Evolutionary conservation across 2,797 vertebrate species (phyloP).

Genomic region (Nyctalus aviator): DNA sequence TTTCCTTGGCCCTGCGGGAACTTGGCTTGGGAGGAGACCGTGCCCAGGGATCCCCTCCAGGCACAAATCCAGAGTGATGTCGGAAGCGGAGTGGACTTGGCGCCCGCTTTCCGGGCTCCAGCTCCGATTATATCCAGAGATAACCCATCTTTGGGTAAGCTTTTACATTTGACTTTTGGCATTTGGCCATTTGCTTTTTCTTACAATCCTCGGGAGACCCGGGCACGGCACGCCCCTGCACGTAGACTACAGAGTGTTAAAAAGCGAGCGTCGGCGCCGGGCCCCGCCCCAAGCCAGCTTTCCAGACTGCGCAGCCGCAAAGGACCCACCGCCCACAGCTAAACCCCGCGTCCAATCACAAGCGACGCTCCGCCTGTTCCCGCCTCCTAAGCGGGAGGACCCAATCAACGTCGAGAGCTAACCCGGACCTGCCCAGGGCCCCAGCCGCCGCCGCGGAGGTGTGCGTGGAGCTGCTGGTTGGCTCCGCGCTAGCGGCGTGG

Average conservation of each 20-base stretch:
- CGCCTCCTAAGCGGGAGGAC: not conserved
- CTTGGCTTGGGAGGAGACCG: not conserved
- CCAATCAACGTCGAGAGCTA: not conserved
- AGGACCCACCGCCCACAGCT: rapidly evolving
- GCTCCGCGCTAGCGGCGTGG: rapidly evolving
- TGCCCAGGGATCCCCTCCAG: not conserved
- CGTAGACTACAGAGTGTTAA: rapidly evolving
- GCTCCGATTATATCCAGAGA: too few species aligned
- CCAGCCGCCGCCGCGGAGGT: rapidly evolving
- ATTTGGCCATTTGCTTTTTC: too few species aligned
- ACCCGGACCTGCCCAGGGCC: rapidly evolving
- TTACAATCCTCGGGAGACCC: not conserved
- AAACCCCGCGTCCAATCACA: not conserved
- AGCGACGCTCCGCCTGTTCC: not conserved
- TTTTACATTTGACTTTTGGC: too few species aligned
- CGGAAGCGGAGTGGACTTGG: not conserved
- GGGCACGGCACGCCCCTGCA: rapidly evolving
- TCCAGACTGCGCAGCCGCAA: not conserved
- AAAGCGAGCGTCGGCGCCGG: rapidly evolving
- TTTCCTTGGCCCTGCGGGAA: not conserved
- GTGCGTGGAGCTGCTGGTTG: rapidly evolving
- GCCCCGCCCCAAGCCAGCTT: rapidly evolving
- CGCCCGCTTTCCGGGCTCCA: not conserved
- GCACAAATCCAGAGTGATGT: not conserved
- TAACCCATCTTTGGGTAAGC: too few species aligned